A percentile compares a stretch with the other conserved stretches of the same genome.
These are phyloP conservation scores for Hylaeus anthracinus DNA, from an alignment of 1,140 invertebrate species.

Conservation along the genomic window DNA sequence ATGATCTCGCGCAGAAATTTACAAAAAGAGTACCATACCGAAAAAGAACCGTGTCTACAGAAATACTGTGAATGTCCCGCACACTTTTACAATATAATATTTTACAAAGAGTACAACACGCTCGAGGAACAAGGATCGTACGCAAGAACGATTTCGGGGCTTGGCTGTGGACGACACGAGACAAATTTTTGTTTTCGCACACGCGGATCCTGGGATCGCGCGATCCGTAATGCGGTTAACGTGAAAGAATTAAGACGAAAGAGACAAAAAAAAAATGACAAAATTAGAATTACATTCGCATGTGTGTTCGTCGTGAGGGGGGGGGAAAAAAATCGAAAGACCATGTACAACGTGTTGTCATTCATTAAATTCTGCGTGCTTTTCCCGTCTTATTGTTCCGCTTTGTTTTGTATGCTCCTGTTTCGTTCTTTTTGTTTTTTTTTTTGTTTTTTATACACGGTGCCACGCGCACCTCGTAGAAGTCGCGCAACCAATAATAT, in stretches of 20 bases:
- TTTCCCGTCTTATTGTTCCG: slow-evolving; percentile 26
- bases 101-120: slow-evolving; percentile 44
- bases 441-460: slow-evolving; percentile 62
- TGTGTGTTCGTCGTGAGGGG: neutral
- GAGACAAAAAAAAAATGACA: neutral
- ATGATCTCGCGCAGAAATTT: slow-evolving; percentile 37
- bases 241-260: slow-evolving; percentile 18
- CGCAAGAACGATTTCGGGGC: slow-evolving; percentile 32
- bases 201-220: slow-evolving; percentile 32
- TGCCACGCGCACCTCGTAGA: slow-evolving; percentile 40
- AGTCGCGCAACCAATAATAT: slow-evolving; percentile 69
- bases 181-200: neutral
- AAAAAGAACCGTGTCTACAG: slow-evolving; percentile 32
- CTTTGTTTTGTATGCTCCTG: slow-evolving; percentile 37
- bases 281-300: neutral
- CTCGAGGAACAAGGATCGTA: slow-evolving; percentile 27
- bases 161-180: neutral
- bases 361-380: slow-evolving; percentile 21
- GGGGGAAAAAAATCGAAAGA: slow-evolving; percentile 49
- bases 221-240: slow-evolving; percentile 34
- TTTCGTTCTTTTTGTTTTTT: slow-evolving; percentile 13
- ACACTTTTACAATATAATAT: slow-evolving; percentile 43
- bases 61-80: slow-evolving; percentile 39
- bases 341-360: slow-evolving; percentile 24
- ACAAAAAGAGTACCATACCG: slow-evolving; percentile 24